Evolutionary conservation across 2,888 invertebrate species (phyloP).

Genomic region (Andrena haemorrhoa): DNA sequence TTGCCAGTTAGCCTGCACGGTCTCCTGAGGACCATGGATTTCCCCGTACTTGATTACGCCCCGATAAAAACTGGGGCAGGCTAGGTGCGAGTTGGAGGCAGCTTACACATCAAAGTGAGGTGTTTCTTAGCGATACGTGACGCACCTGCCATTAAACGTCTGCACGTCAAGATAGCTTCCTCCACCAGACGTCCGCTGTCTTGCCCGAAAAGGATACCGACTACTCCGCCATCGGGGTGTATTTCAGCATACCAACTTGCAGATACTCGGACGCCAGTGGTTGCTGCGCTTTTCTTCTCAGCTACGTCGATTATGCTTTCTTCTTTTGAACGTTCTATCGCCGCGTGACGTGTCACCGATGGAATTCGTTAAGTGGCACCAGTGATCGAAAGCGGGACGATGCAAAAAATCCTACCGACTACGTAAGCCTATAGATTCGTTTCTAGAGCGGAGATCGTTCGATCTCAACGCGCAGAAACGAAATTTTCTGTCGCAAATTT

Average conservation of each 20-base stretch:
- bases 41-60: slow-evolving; percentile 75
- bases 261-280: slow-evolving; percentile 43
- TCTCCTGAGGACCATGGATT: slow-evolving; percentile 75
- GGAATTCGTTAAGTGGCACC: slow-evolving; percentile 26
- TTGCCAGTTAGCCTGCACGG: slow-evolving; percentile 45
- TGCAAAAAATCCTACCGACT: neutral
- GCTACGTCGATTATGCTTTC: slow-evolving; percentile 34
- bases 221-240: slow-evolving; percentile 27
- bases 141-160: slow-evolving; percentile 73
- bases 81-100: slow-evolving; percentile 70
- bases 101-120: slow-evolving; percentile 63
- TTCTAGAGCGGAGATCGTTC: slow-evolving; percentile 7
- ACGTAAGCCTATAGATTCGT: neutral
- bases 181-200: slow-evolving; percentile 49
- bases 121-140: slow-evolving; percentile 74
- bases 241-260: slow-evolving; percentile 55
- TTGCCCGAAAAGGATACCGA: slow-evolving; percentile 48
- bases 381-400: slow-evolving; percentile 7
- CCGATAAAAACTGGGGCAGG: slow-evolving; percentile 73
- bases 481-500: neutral
- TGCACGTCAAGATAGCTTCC: slow-evolving; percentile 52
- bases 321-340: slow-evolving; percentile 20
- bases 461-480: slow-evolving; percentile 1
- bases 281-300: slow-evolving; percentile 31
- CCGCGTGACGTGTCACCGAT: neutral